Percentiles rank a stretch among this genome's conserved stretches.
These are phyloP conservation scores for Phalacrocorax pelagicus DNA, from an alignment of 2,113 vertebrate species.

Conservation along the genomic window DNA sequence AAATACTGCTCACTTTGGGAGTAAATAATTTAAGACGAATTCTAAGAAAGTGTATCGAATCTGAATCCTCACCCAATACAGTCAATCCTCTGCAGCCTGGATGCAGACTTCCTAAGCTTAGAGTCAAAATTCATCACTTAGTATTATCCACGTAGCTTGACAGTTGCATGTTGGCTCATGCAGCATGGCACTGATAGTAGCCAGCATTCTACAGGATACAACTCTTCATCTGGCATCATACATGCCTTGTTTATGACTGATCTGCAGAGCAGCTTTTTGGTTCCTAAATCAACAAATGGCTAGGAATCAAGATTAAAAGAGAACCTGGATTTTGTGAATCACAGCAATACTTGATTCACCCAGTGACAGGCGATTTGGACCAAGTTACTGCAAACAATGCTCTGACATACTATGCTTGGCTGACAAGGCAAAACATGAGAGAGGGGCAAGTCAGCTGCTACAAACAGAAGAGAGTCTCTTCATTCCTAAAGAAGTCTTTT, in stretches of 20 bases:
- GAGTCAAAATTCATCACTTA: background rate
- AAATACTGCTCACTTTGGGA: background rate
- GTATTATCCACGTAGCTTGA: background rate
- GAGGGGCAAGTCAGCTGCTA: background rate
- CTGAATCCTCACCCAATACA: background rate
- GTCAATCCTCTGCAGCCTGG: background rate
- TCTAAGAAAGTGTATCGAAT: background rate
- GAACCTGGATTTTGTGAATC: background rate
- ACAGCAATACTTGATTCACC: background rate
- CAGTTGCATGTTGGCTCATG: background rate
- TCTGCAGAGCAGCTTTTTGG: background rate
- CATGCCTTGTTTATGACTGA: background rate
- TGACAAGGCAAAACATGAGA: background rate
- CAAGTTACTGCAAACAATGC: background rate
- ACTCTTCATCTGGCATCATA: background rate
- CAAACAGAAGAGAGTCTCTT: background rate
- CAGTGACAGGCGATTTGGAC: fast-evolving
- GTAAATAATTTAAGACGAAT: background rate
- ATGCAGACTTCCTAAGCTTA: background rate
- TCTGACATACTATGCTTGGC: fast-evolving
- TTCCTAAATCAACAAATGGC: background rate
- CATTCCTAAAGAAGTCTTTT: background rate
- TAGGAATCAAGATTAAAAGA: background rate
- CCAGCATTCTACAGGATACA: background rate
- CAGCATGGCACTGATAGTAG: too few relatives aligned